phyloP scores from a whole-genome alignment of 2,113 vertebrate species.

The Gymnocephalus cernua region DNA sequence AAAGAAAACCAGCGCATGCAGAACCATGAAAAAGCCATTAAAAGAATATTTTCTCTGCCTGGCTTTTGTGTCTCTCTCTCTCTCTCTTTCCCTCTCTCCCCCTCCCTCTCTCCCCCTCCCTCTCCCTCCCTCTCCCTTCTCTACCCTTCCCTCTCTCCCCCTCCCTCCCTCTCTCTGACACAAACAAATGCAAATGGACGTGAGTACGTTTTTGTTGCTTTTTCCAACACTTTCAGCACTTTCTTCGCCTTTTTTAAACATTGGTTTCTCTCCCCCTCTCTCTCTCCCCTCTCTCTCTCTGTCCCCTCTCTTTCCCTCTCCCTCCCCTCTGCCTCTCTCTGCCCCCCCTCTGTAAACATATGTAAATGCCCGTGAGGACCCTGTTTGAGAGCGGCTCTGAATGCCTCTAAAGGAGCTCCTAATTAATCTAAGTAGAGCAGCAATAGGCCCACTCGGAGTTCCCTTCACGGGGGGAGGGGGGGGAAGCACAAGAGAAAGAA shows the following conservation, averaged over 20 bases:
- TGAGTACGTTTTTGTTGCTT: conserved; percentile 9
- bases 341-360: conserved; percentile 82
- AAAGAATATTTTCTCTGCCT: conserved; percentile 83
- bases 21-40: conserved; percentile 78
- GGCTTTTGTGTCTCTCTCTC: no score
- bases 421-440: conserved; percentile 94
- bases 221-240: no score
- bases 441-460: conserved; percentile 90
- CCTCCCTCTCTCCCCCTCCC: no score
- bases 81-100: no score
- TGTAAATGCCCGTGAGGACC: conserved; percentile 93
- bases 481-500: conserved; percentile 47
- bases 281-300: no score
- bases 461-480: conserved; percentile 69
- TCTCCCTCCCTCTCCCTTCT: no score
- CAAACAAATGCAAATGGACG: conserved; percentile 95
- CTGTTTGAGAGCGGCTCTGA: conserved; percentile 86
- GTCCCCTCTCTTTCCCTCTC: no score
- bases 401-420: conserved; percentile 92
- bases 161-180: background rate
- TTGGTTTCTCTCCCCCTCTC: conserved; percentile 46
- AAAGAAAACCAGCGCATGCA: conserved; percentile 78
- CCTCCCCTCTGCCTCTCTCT: no score
- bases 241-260: no score
- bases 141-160: no score